These are phyloP conservation scores for Ormyrus rosae DNA, from an alignment of 2,888 invertebrate genomes.

Conservation along the genomic window DNA sequence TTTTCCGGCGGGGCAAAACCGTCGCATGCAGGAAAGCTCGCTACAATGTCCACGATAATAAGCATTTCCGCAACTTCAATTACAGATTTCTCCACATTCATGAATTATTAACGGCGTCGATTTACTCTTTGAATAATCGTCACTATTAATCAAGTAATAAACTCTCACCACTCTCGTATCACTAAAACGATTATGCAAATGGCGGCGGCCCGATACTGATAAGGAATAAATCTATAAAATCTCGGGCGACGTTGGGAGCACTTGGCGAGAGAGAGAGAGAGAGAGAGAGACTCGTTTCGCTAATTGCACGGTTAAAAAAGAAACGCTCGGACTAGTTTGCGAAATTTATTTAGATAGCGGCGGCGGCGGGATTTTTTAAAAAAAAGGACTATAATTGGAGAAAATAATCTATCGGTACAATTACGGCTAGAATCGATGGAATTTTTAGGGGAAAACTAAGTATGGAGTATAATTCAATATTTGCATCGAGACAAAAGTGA, in stretches of 20 bases:
- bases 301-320: slow-evolving; percentile 17
- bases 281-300: slow-evolving; percentile 32
- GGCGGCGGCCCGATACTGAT: slow-evolving; percentile 10
- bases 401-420: no score
- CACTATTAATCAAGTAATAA: slow-evolving; percentile 54
- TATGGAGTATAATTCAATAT: no score
- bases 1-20: neutral
- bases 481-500: no score
- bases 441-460: no score
- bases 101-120: slow-evolving; percentile 49
- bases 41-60: slow-evolving; percentile 32
- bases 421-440: no score
- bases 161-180: slow-evolving; percentile 47
- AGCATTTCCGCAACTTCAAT: slow-evolving; percentile 49
- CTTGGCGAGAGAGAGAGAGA: no score
- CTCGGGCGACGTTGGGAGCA: neutral
- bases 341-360: neutral
- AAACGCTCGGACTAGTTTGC: neutral
- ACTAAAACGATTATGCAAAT: slow-evolving; percentile 50
- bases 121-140: slow-evolving; percentile 48
- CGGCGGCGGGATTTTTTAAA: no score
- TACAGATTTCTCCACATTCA: slow-evolving; percentile 48
- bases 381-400: no score
- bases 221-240: slow-evolving; percentile 37
- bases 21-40: slow-evolving; percentile 40